These are phyloP conservation scores for Drepana arcuata DNA, from an alignment of 1,140 invertebrate genomes.

Conservation along the genomic window DNA sequence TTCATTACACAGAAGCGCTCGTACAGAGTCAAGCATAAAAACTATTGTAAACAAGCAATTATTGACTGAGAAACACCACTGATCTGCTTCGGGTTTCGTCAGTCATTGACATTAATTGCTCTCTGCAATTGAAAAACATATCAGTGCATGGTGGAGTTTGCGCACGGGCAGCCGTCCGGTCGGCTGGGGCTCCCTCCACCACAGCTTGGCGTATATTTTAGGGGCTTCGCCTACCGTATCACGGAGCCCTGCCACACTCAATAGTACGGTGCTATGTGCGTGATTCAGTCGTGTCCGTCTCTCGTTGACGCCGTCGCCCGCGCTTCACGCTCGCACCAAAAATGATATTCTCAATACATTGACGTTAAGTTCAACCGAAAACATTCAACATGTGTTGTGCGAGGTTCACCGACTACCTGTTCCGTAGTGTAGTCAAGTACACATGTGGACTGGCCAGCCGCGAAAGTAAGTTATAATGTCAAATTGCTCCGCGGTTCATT, in stretches of 20 bases:
- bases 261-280: slow-evolving; percentile 44
- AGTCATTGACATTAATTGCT: slow-evolving; percentile 54
- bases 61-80: slow-evolving; percentile 32
- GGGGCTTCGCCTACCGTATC: slow-evolving; percentile 7
- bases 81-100: slow-evolving; percentile 47
- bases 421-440: slow-evolving; percentile 59
- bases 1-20: no score
- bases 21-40: no score
- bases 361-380: slow-evolving; percentile 22
- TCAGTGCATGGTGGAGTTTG: slow-evolving; percentile 37
- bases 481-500: neutral
- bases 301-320: slow-evolving; percentile 25
- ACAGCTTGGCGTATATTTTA: slow-evolving; percentile 36
- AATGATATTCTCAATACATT: slow-evolving; percentile 47
- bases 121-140: slow-evolving; percentile 39
- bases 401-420: slow-evolving; percentile 53
- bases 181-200: neutral
- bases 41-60: slow-evolving; percentile 21
- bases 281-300: slow-evolving; percentile 41
- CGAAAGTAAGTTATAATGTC: slow-evolving; percentile 48
- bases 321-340: slow-evolving; percentile 31
- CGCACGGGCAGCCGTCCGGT: slow-evolving; percentile 24
- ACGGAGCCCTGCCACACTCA: slow-evolving; percentile 28
- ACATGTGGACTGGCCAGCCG: slow-evolving; percentile 59
- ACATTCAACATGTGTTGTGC: slow-evolving; percentile 57